phyloP scores from a whole-genome alignment of 2,113 vertebrate species.

The Psilopsiagon aurifrons region DNA sequence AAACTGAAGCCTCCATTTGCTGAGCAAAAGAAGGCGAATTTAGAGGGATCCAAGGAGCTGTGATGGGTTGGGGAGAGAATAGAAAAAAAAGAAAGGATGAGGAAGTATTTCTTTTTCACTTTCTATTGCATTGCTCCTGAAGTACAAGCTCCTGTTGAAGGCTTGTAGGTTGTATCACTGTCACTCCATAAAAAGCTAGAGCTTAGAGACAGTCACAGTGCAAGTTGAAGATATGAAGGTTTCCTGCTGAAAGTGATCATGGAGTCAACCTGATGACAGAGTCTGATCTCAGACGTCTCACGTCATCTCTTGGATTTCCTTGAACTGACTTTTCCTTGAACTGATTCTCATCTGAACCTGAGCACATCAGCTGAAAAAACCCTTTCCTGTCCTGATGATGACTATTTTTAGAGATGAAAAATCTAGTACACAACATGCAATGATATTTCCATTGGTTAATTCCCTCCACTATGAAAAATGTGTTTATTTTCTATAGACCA shows the following conservation, averaged over 20 bases:
- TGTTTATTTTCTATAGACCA: not conserved
- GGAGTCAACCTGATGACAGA: not conserved
- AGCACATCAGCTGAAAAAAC: not conserved
- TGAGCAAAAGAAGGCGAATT: not conserved
- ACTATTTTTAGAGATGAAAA: not conserved
- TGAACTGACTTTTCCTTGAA: conserved; percentile 22
- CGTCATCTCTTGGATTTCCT: not conserved
- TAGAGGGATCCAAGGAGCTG: not conserved
- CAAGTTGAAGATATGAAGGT: not conserved
- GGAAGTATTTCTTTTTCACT: not conserved
- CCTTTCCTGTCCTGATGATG: not conserved
- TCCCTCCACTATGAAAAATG: not conserved
- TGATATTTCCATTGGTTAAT: not conserved
- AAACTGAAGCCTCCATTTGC: not conserved
- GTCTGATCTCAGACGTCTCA: not conserved
- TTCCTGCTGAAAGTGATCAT: not conserved
- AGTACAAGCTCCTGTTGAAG: not conserved
- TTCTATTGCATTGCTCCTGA: not conserved
- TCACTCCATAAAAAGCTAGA: not conserved
- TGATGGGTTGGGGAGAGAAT: not conserved
- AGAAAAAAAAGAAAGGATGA: not conserved
- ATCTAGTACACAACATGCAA: not conserved
- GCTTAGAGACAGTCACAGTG: not conserved
- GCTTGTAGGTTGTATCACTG: not conserved
- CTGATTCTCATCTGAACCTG: not conserved